A percentile compares a stretch with the other conserved stretches of the same genome.
These are phyloP conservation scores for Drosophila chauvacae DNA, from an alignment of 1,140 invertebrate species.

Conservation along the genomic window DNA sequence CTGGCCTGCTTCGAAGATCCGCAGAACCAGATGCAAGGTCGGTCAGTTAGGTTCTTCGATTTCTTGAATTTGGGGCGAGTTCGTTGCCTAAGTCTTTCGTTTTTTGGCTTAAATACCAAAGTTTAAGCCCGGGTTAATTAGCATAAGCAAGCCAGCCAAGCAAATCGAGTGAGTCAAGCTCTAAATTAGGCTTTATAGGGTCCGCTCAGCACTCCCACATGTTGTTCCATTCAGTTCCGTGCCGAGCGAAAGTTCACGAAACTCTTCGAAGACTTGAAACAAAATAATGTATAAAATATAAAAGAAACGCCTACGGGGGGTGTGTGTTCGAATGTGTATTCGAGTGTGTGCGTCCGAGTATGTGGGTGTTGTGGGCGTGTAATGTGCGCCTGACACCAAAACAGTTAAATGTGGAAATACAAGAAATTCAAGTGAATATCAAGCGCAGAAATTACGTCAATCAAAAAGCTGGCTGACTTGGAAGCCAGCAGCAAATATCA, in stretches of 20 bases:
- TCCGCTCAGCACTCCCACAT: conserved; percentile 50
- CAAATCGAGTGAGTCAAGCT: conserved; percentile 59
- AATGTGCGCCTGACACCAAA: conserved; percentile 78
- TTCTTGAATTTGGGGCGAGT: conserved; percentile 39
- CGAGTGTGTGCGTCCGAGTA: conserved; percentile 26
- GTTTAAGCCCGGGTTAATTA: conserved; percentile 63
- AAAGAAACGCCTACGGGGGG: conserved; percentile 57
- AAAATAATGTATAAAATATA: conserved; percentile 52
- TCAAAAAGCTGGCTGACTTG: conserved; percentile 69
- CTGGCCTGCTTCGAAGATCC: conserved; percentile 19
- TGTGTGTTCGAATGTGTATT: conserved; percentile 20
- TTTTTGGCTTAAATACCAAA: conserved; percentile 66
- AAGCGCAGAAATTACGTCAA: conserved; percentile 82
- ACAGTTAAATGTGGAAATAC: conserved; percentile 83
- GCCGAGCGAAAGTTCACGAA: conserved; percentile 75
- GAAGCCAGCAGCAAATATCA: conserved; percentile 64
- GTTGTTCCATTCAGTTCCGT: conserved; percentile 31
- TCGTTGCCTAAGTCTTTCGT: conserved; percentile 72
- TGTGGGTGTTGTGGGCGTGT: conserved; percentile 70
- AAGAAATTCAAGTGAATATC: conserved; percentile 82
- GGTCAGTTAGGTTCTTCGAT: conserved; percentile 35
- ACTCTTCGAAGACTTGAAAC: conserved; percentile 53
- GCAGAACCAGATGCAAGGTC: conserved; percentile 50
- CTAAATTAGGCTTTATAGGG: conserved; percentile 36
- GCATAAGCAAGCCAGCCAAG: conserved; percentile 61